A percentile compares a stretch with the other conserved stretches of the same genome.
These are phyloP conservation scores for Rosalia funebris DNA, from an alignment of 2,888 invertebrate species.

Conservation along the genomic window DNA sequence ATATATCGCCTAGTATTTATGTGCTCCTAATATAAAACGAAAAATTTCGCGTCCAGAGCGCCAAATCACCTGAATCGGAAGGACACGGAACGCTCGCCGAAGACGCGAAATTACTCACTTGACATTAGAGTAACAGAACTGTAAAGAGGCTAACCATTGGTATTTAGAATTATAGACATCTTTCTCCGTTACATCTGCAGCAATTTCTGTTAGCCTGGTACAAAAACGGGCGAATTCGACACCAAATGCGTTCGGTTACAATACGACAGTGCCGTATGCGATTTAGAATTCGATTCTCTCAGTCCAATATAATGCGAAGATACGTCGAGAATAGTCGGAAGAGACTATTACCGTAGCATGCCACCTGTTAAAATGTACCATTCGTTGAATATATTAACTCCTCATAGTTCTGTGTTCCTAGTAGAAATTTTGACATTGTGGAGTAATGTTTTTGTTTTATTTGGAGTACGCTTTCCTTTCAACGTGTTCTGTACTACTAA, in stretches of 20 bases:
- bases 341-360: too few species aligned
- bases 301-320: too few species aligned
- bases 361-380: too few species aligned
- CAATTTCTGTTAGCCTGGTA: not conserved
- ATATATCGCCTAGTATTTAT: conserved; percentile 16
- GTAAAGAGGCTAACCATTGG: too few species aligned
- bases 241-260: conserved; percentile 10
- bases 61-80: conserved; percentile 32
- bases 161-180: too few species aligned
- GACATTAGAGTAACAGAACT: not conserved
- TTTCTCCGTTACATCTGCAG: not conserved
- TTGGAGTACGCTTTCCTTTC: not conserved
- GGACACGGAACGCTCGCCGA: conserved; percentile 11
- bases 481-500: too few species aligned
- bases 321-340: too few species aligned
- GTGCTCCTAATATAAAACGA: conserved; percentile 35
- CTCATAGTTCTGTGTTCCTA: not conserved
- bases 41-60: conserved; percentile 50
- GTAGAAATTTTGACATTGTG: conserved; percentile 16
- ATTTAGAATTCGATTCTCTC: too few species aligned
- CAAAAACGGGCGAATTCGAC: not conserved
- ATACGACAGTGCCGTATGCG: not conserved
- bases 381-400: too few species aligned
- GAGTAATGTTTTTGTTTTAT: conserved; percentile 14
- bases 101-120: conserved; percentile 11